phyloP scores from a whole-genome alignment of 2,113 vertebrate species.

The Cyanistes caeruleus region DNA sequence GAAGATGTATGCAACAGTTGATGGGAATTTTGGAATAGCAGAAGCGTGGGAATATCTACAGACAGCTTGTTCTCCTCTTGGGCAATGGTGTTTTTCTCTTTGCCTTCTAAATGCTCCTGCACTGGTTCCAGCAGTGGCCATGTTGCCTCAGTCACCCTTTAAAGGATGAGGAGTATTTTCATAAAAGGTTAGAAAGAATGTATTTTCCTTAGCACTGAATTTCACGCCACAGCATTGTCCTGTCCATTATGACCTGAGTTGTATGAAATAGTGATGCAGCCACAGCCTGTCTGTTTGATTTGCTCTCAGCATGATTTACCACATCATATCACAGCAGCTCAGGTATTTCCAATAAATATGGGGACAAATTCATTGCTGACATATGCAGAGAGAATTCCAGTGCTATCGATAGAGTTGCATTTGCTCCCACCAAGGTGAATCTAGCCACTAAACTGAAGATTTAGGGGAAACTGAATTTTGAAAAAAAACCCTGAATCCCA shows the following conservation, averaged over 20 bases:
- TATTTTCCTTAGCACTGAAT: slow-evolving; percentile 45
- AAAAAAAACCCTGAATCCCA: background rate
- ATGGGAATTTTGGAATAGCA: slow-evolving; percentile 40
- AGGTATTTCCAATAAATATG: slow-evolving; percentile 63
- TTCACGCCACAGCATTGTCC: slow-evolving; percentile 28
- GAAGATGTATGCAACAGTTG: slow-evolving; percentile 43
- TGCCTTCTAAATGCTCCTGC: slow-evolving; percentile 30
- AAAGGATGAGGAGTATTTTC: slow-evolving; percentile 50
- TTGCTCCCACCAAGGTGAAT: slow-evolving; percentile 33
- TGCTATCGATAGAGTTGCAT: slow-evolving; percentile 7
- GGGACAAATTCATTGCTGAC: slow-evolving; percentile 35
- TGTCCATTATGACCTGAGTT: slow-evolving; percentile 39
- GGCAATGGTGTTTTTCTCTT: slow-evolving; percentile 5
- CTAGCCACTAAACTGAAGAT: slow-evolving; percentile 21
- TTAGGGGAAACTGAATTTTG: slow-evolving; percentile 6
- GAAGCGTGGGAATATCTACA: background rate
- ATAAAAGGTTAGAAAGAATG: slow-evolving; percentile 49
- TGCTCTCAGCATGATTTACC: slow-evolving; percentile 51
- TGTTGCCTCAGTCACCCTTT: slow-evolving; percentile 9
- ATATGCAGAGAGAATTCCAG: slow-evolving; percentile 54
- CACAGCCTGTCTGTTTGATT: slow-evolving; percentile 59
- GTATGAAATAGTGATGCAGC: slow-evolving; percentile 49
- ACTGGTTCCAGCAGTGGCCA: background rate
- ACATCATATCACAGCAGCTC: slow-evolving; percentile 41
- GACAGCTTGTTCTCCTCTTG: background rate